Evolutionary conservation across 2,113 vertebrate species (phyloP).

Genomic region (Nansenia antarctica): DNA sequence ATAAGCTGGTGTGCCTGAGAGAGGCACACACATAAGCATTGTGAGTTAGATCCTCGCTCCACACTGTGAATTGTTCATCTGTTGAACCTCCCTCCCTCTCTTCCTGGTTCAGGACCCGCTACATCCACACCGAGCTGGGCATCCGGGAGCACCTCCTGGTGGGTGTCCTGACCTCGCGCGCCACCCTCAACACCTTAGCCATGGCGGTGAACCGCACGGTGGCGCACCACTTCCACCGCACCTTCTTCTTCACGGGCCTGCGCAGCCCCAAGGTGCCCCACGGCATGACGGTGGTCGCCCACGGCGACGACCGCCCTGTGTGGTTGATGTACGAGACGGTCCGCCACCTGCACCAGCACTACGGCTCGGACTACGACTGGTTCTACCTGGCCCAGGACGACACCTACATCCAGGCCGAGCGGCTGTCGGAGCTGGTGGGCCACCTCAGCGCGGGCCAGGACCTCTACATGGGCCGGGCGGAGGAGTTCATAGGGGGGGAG

Average conservation of each 20-base stretch:
- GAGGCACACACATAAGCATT: neutral
- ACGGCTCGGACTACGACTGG: conserved; percentile 93
- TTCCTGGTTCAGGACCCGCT: conserved; percentile 83
- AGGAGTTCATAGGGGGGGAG: conserved; percentile 93
- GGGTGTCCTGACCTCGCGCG: conserved; percentile 88
- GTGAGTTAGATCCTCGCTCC: neutral
- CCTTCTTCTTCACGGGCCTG: conserved; percentile 91
- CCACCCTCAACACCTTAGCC: conserved; percentile 86
- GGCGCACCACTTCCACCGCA: conserved; percentile 87
- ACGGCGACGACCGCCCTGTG: conserved; percentile 92
- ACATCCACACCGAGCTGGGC: conserved; percentile 96
- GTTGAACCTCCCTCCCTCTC: neutral
- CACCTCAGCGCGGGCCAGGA: conserved; percentile 91
- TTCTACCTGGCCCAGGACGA: conserved; percentile 95
- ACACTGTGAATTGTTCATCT: no score
- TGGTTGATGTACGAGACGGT: conserved; percentile 98
- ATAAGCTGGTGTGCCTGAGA: no score
- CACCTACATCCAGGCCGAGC: conserved; percentile 88
- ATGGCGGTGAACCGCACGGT: conserved; percentile 95
- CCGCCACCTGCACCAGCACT: conserved; percentile 87
- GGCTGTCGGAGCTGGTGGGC: conserved; percentile 82
- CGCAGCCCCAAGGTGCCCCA: conserved; percentile 86
- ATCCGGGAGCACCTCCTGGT: conserved; percentile 91
- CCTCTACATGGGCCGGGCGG: conserved; percentile 88
- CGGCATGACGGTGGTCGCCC: conserved; percentile 90